phyloP scores from a whole-genome alignment of 1,140 invertebrate species.

The Ceratina calcarata region DNA sequence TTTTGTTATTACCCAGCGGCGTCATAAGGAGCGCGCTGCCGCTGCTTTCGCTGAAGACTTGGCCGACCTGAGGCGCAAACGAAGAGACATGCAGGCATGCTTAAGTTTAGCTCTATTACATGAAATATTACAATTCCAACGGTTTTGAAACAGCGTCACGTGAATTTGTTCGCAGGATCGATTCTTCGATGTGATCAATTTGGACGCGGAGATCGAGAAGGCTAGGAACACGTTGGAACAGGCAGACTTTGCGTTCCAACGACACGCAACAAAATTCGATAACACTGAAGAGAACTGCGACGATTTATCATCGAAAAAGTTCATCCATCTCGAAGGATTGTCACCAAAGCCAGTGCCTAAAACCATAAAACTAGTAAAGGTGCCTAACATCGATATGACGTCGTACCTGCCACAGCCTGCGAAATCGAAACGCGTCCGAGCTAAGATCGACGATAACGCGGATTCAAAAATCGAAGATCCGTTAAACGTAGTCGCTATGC shows the following conservation, averaged over 20 bases:
- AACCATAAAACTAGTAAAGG: conserved; percentile 69
- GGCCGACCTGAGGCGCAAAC: conserved; percentile 75
- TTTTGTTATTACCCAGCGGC: conserved; percentile 71
- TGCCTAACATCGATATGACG: conserved; percentile 56
- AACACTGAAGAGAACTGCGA: conserved; percentile 63
- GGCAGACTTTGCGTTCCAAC: conserved; percentile 70
- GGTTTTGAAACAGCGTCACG: too few species aligned
- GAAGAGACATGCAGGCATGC: conserved; percentile 72
- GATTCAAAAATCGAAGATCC: conserved; percentile 60
- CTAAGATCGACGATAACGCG: conserved; percentile 62
- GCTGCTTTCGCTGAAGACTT: conserved; percentile 77
- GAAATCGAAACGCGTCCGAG: conserved; percentile 36
- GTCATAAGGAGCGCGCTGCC: conserved; percentile 74
- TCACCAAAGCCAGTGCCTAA: conserved; percentile 55
- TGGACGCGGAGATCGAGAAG: conserved; percentile 76
- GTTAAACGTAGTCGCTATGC: conserved; percentile 32
- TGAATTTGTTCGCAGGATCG: conserved; percentile 67
- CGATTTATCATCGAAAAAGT: conserved; percentile 64
- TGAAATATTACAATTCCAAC: too few species aligned
- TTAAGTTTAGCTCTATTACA: too few species aligned
- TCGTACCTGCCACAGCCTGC: conserved; percentile 31
- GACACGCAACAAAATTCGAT: conserved; percentile 75
- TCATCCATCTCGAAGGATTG: conserved; percentile 45
- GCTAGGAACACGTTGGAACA: conserved; percentile 72
- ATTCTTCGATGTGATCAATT: conserved; percentile 77